Evolutionary conservation across 2,797 vertebrate species (phyloP), one percentile per base, ranked within the genome.

Genomic region (Ctenopoma multispine): DNA sequence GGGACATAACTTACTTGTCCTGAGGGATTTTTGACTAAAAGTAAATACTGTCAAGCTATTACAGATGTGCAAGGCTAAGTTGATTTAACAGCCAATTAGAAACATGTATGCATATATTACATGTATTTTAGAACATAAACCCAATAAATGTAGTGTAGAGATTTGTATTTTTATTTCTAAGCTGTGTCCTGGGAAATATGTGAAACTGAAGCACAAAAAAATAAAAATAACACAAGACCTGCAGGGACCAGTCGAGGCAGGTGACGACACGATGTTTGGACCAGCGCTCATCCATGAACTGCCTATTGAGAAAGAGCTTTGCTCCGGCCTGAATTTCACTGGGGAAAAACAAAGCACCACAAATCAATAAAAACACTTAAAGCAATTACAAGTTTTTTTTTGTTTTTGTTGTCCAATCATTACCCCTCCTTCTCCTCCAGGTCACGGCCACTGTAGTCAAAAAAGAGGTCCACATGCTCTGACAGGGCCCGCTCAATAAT

Each of bases 351-450:
- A 83, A 70, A 76, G 36, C 38, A 78, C 8, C 41, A 50, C 23
- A 69, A 69, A 87, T 88, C 63, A 85, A 87, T 85, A 54, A 71
- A 81, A 73, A 59, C 60, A 69, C 61, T 70, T 65, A 87, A 61
- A 63, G 9, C 77, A 78, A 76, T 82, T 68, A 76, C 46, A 48
- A 43, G 46, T 62, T 41, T 41, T 36, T 36, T 38, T 38, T 13
- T 38, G 1, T 62, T 14, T 43, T 63, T 24, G 29, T 18, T 36
- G 69, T 43, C 23, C 31, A 65, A 68, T 68, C 18, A 56, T 84
- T 95, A 99, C 98, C 97, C 96, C 90, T 99, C 98, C 91, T 99
- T 99, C 83, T 99, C 98, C 93, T 99, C 96, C 79, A 98, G 92
- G 89, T 98, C 97, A 83, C 97, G 96, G 41, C 97, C 97, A 40